phyloP scores from a whole-genome alignment of 1,140 invertebrate species.

The Cotesia glomerata region DNA sequence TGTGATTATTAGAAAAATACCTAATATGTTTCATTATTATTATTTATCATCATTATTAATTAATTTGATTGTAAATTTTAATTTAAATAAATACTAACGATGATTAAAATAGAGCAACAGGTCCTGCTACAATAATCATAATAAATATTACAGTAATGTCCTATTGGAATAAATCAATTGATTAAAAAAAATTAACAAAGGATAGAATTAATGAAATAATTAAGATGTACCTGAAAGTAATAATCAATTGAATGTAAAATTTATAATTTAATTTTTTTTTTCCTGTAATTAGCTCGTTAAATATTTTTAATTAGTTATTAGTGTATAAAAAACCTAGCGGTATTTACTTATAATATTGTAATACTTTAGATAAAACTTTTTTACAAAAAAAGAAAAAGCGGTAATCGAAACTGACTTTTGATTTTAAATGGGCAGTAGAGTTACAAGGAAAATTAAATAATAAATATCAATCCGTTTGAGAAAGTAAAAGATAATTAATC shows the following conservation, averaged over 20 bases:
- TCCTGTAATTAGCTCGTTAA: conserved; percentile 49
- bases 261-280: conserved; percentile 38
- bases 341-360: no score
- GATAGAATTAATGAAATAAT: conserved; percentile 50
- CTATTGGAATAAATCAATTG: conserved; percentile 58
- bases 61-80: no score
- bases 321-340: no score
- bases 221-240: conserved; percentile 63
- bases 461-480: neutral
- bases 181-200: conserved; percentile 45
- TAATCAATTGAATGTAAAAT: conserved; percentile 51
- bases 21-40: conserved; percentile 55
- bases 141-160: conserved; percentile 41
- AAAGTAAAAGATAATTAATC: conserved; percentile 24
- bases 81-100: conserved; percentile 42
- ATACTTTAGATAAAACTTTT: conserved; percentile 31
- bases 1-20: conserved; percentile 63
- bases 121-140: conserved; percentile 54
- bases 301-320: conserved; percentile 40
- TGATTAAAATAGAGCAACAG: conserved; percentile 48
- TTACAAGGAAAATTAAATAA: neutral
- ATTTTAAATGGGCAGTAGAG: no score
- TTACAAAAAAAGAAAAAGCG: no score
- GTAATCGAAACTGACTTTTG: no score
- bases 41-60: conserved; percentile 26